Conservation (phyloP, 2,113 vertebrate species). For the Melospiza melodia region DNA sequence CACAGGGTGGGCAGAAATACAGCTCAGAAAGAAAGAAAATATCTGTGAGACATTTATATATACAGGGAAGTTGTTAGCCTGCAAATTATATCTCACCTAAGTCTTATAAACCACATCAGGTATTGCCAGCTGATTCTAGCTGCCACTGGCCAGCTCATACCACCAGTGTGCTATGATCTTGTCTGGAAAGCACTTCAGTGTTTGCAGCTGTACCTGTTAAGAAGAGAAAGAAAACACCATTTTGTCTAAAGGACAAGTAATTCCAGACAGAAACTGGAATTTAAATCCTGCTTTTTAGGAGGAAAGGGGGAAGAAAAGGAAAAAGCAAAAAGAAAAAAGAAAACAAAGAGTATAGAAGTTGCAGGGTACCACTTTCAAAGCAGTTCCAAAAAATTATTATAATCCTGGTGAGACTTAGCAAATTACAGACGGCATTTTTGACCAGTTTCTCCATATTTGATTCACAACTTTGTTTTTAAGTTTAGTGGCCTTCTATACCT, state of each 20-base stretch:
- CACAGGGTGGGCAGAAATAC: not conserved
- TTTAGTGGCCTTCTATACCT: not conserved
- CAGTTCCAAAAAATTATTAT: not conserved
- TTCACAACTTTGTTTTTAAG: not conserved
- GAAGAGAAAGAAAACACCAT: not conserved
- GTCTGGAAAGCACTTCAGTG: not conserved
- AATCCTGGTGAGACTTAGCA: not conserved
- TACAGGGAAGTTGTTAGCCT: not conserved
- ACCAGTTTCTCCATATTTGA: not conserved
- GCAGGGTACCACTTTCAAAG: not conserved
- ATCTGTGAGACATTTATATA: not conserved
- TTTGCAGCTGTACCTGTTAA: not conserved
- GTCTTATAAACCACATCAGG: not conserved
- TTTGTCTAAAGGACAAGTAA: not conserved
- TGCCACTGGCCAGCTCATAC: not conserved
- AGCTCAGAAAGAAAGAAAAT: not conserved
- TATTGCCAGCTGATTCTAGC: not conserved
- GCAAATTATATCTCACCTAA: not conserved
- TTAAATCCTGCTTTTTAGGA: not conserved
- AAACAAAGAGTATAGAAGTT: not conserved
- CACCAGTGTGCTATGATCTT: not conserved
- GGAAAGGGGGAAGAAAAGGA: accelerated
- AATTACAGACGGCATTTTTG: not conserved
- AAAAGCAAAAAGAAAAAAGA: no score
- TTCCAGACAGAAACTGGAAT: not conserved